phyloP scores from a whole-genome alignment of 1,140 invertebrate genomes.

The Mya arenaria region DNA sequence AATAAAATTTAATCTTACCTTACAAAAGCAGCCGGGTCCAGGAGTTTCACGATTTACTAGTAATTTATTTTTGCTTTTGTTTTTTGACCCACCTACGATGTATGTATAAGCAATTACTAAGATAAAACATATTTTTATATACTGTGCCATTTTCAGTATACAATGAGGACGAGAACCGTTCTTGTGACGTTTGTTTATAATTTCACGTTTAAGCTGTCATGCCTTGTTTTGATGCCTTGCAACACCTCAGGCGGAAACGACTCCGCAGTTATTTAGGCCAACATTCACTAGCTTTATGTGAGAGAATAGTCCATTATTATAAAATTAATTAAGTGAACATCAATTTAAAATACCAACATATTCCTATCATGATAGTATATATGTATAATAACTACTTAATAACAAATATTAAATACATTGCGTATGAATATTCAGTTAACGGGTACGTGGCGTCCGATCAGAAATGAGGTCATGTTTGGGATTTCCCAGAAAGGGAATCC shows the following conservation, averaged over 20 bases:
- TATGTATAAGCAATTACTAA: neutral
- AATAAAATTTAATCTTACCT: too few relatives aligned
- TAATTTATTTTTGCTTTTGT: slow-evolving; percentile 36
- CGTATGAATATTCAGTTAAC: slow-evolving; percentile 12
- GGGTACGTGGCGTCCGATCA: slow-evolving; percentile 25
- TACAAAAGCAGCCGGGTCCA: slow-evolving; percentile 38
- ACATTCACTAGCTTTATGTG: neutral
- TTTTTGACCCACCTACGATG: neutral
- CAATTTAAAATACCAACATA: too few relatives aligned
- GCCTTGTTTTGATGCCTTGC: slow-evolving; percentile 47
- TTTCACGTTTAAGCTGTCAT: too few relatives aligned
- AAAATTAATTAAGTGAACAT: too few relatives aligned
- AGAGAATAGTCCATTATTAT: too few relatives aligned
- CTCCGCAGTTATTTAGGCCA: slow-evolving; percentile 11
- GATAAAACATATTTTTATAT: neutral
- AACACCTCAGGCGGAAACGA: slow-evolving; percentile 33
- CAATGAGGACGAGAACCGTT: too few relatives aligned
- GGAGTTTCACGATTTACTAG: neutral
- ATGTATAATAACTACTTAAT: too few relatives aligned
- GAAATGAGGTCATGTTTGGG: too few relatives aligned
- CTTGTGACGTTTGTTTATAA: too few relatives aligned
- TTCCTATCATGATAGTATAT: too few relatives aligned
- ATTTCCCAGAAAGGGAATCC: neutral
- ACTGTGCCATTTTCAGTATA: too few relatives aligned
- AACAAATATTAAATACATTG: too few relatives aligned